Evolutionary conservation across 2,113 vertebrate species (phyloP).

Genomic region (Chlorocebus sabaeus): DNA sequence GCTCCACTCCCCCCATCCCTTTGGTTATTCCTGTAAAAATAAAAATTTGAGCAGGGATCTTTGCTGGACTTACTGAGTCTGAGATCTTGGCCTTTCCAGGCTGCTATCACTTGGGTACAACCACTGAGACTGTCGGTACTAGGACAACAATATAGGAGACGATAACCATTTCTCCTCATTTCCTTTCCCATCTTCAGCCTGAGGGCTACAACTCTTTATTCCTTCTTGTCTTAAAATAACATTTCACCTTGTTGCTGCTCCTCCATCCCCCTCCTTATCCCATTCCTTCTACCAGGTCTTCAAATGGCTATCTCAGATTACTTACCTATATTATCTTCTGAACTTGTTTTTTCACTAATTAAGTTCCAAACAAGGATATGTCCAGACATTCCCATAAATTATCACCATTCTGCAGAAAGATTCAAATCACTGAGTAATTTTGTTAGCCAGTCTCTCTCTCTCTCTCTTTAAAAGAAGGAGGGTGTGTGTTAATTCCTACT

Average conservation of each 20-base stretch:
- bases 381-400: slow-evolving; percentile 57
- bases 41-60: neutral
- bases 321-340: slow-evolving; percentile 22
- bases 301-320: neutral
- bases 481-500: slow-evolving; percentile 40
- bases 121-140: neutral
- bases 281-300: neutral
- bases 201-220: neutral
- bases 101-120: neutral
- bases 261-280: neutral
- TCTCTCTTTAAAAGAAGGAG: neutral
- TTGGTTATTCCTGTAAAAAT: neutral
- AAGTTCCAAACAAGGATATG: slow-evolving; percentile 57
- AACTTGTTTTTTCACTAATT: slow-evolving; percentile 46
- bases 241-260: neutral
- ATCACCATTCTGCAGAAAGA: slow-evolving; percentile 46
- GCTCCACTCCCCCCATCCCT: neutral
- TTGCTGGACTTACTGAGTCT: neutral
- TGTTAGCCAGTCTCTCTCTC: slow-evolving; percentile 24
- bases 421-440: slow-evolving; percentile 41
- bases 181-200: neutral
- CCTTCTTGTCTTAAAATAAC: neutral
- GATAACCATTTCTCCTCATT: neutral
- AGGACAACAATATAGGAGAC: neutral
- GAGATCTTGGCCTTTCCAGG: neutral